Evolutionary conservation across 2,113 vertebrate genomes (phyloP).

Genomic region (Pristiophorus japonicus): DNA sequence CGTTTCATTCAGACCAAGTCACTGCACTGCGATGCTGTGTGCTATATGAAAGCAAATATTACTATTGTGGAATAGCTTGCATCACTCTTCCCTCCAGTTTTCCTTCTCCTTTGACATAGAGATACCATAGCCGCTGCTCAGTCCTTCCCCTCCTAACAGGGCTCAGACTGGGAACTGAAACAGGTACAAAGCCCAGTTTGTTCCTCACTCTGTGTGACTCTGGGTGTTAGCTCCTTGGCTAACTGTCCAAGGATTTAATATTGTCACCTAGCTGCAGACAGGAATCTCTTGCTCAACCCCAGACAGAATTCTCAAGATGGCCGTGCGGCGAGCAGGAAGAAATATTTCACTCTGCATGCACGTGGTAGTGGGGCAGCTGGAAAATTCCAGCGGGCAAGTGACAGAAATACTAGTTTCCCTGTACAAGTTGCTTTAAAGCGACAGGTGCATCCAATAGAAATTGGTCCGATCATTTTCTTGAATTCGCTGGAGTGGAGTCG

Average conservation of each 20-base stretch:
- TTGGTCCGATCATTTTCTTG: background rate
- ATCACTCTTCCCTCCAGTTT: background rate
- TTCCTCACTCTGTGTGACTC: background rate
- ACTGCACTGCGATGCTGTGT: background rate
- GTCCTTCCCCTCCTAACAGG: background rate
- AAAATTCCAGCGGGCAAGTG: background rate
- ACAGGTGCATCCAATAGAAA: background rate
- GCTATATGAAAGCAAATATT: background rate
- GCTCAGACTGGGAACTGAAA: background rate
- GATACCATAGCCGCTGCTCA: background rate
- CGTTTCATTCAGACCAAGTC: too few relatives aligned
- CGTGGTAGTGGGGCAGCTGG: background rate
- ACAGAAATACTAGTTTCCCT: background rate
- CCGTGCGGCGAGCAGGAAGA: background rate
- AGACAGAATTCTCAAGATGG: too few relatives aligned
- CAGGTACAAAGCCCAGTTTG: background rate
- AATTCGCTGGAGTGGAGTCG: background rate
- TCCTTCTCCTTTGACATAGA: background rate
- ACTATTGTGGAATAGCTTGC: background rate
- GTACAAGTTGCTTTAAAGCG: background rate
- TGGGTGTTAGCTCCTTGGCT: background rate
- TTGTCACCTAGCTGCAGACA: background rate
- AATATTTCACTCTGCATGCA: background rate
- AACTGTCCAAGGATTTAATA: background rate
- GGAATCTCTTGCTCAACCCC: background rate